phyloP scores from a whole-genome alignment of 1,140 invertebrate species.

The Lucilia sericata region DNA sequence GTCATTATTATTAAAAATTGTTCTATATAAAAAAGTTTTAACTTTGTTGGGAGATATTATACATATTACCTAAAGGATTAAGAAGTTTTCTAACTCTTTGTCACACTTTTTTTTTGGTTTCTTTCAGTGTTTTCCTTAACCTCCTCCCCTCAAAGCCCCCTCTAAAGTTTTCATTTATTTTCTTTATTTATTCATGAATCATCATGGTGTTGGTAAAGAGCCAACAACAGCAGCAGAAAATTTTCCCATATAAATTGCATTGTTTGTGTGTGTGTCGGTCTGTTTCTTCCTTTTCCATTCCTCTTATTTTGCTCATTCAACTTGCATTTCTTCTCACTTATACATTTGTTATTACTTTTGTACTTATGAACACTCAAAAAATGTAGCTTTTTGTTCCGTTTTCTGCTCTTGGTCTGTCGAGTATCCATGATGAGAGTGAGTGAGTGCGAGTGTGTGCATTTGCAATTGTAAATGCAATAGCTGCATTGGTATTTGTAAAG shows the following conservation, averaged over 20 bases:
- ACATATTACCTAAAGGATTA: too few species aligned
- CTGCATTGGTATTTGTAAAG: neutral
- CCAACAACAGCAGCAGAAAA: too few species aligned
- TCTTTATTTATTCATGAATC: neutral
- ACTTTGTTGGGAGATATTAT: too few species aligned
- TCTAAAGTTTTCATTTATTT: neutral
- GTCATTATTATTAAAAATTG: too few species aligned
- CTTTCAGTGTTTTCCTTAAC: too few species aligned
- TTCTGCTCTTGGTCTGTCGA: neutral
- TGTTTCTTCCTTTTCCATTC: too few species aligned
- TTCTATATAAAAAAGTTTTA: too few species aligned
- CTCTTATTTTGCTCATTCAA: neutral
- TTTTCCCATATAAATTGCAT: too few species aligned
- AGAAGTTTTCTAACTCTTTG: too few species aligned
- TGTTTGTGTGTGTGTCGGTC: too few species aligned
- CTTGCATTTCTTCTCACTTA: neutral
- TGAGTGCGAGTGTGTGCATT: neutral
- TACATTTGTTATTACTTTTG: neutral
- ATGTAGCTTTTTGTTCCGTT: neutral
- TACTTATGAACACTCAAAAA: constrained; percentile 1
- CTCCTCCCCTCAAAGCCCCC: too few species aligned
- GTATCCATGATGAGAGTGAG: neutral
- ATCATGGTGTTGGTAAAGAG: neutral
- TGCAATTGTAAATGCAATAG: neutral
- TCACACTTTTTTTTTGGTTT: too few species aligned